phyloP scores from a whole-genome alignment of 2,797 vertebrate species.

The Microctenopoma stevenorrisi region DNA sequence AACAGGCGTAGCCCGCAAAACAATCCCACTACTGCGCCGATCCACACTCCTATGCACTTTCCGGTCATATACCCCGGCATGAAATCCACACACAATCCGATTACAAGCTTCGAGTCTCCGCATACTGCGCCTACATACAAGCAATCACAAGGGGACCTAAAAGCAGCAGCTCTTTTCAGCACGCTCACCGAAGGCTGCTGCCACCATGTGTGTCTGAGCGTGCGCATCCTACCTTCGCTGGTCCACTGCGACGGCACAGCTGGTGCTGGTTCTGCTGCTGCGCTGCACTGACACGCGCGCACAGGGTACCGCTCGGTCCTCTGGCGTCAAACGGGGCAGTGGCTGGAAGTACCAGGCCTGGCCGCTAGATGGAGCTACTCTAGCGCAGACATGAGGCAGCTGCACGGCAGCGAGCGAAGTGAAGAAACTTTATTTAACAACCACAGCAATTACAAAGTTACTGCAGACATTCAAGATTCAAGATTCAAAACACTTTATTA shows the following conservation, averaged over 20 bases:
- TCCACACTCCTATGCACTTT: conserved; percentile 22
- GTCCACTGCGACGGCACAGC: conserved; percentile 18
- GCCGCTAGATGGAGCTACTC: conserved; percentile 37
- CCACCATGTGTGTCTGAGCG: no score
- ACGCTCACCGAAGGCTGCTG: background rate
- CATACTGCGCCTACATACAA: conserved; percentile 6
- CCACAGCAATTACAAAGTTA: no score
- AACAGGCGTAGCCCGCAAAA: conserved; percentile 42
- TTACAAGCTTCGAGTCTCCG: background rate
- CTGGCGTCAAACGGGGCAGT: conserved; percentile 42
- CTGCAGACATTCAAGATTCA: background rate
- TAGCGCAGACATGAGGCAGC: background rate
- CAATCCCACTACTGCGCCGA: conserved; percentile 10
- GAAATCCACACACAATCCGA: background rate
- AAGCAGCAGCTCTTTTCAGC: no score
- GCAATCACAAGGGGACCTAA: background rate
- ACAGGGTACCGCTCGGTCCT: conserved; percentile 1
- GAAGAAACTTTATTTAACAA: background rate
- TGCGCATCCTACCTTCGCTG: background rate
- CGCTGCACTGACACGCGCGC: conserved; percentile 17
- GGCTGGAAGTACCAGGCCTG: background rate
- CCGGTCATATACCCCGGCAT: background rate
- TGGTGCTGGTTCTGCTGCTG: conserved; percentile 35
- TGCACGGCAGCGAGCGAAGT: background rate
- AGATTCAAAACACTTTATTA: no score